Evolutionary conservation across 2,888 invertebrate genomes (phyloP).

Genomic region (Camptogramma bilineatum): DNA sequence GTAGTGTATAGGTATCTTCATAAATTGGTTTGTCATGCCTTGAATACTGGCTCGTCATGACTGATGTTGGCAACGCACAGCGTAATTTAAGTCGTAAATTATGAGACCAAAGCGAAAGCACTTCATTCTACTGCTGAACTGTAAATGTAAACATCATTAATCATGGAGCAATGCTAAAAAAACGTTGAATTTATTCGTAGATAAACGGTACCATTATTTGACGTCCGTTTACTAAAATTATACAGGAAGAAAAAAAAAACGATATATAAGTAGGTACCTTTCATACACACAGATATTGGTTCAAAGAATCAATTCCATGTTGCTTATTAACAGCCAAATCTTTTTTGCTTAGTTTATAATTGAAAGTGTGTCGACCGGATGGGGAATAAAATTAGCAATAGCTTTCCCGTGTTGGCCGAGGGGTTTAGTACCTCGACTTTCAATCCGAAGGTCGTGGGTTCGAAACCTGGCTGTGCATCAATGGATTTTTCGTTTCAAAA

Average conservation of each 20-base stretch:
- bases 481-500: too few relatives aligned
- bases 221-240: not conserved
- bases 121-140: slow-evolving; percentile 42
- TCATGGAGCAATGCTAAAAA: slow-evolving; percentile 35
- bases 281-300: too few relatives aligned
- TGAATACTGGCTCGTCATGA: slow-evolving; percentile 38
- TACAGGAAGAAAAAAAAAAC: not conserved
- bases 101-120: slow-evolving; percentile 45
- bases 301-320: too few relatives aligned
- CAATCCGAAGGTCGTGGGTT: too few relatives aligned
- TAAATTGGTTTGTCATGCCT: slow-evolving; percentile 41
- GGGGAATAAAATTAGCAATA: too few relatives aligned
- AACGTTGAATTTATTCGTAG: slow-evolving; percentile 23
- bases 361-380: too few relatives aligned
- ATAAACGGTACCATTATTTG: not conserved
- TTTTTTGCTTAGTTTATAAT: too few relatives aligned
- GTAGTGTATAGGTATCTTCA: slow-evolving; percentile 14
- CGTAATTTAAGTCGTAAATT: slow-evolving; percentile 52
- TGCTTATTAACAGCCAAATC: too few relatives aligned
- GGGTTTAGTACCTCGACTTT: too few relatives aligned
- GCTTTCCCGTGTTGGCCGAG: too few relatives aligned
- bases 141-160: slow-evolving; percentile 48
- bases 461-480: too few relatives aligned
- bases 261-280: not conserved
- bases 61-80: slow-evolving; percentile 41